Base-by-base conservation (phyloP, 92 coral and sea anemone genomes). In the Scolanthus callimorphus region DNA sequence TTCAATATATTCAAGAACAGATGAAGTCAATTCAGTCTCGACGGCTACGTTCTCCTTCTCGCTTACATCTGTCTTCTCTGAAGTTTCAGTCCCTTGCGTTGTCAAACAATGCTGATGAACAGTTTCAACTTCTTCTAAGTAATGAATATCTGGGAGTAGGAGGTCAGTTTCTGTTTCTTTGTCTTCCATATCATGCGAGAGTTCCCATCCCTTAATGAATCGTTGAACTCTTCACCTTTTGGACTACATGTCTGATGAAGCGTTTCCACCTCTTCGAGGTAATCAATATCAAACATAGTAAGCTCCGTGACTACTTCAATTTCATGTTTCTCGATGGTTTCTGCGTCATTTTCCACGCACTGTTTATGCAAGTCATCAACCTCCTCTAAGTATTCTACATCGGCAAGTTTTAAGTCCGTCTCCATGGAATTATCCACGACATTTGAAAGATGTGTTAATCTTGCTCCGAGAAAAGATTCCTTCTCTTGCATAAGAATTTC, bases 331-430 rank as follows among this genome's bases (percentile, higher is more conserved):
- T 54, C 45, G 43, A 17, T 30, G 20, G 28, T 37, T 8, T 25
- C 55, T 21, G 17, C 27, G 23, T 49, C 39, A 17, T 47, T 17
- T 15, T 12, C 31, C 39, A 3, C 19, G 11, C 17, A 53, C 28
- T 60, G 71, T 6, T 52, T 39, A 52, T 77, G 76, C 10, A 77
- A 50, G 24, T 73, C 57, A 25, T 86, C 85, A 0, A 67, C 49
- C 39, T 71, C 82, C 27, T 81, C 95, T n/a, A 86, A 59, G 58
- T 58, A 81, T 29, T 81, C 70, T 27, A 86, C 51, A 51, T 76
- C 85, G 25, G 71, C 55, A 15, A 73, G 41, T 19, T 74, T 72
- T 23, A 86, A 44, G 24, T 86, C 95, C 4, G 95, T 86, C 54
- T 39, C 54, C 44, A 43, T 34, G 23, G 49, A 53, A 6, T 15